Conservation (phyloP, 2,888 invertebrate genomes). For the Cosmia pyralina region DNA sequence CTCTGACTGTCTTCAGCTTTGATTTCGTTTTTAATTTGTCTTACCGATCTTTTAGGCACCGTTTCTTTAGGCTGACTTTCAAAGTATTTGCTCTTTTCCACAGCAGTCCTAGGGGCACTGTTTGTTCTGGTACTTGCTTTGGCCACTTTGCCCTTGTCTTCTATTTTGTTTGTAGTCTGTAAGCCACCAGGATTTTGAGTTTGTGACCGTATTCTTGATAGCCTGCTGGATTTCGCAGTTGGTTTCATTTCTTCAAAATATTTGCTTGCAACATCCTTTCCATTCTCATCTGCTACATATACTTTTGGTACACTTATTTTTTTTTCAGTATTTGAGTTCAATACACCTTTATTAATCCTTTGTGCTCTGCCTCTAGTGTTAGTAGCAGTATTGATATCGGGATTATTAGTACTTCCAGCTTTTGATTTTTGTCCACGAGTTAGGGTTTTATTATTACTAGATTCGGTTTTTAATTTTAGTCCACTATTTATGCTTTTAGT, state of each 20-base stretch:
- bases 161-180: slow-evolving; percentile 27
- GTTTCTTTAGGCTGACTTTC: slow-evolving; percentile 62
- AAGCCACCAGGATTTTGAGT: slow-evolving; percentile 64
- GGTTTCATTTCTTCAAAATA: slow-evolving; percentile 73
- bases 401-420: slow-evolving; percentile 15
- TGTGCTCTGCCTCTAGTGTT: slow-evolving; percentile 41
- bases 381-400: slow-evolving; percentile 33
- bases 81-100: slow-evolving; percentile 83
- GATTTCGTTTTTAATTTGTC: slow-evolving; percentile 70
- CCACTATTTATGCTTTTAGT: slow-evolving; percentile 28
- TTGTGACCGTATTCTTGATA: slow-evolving; percentile 69
- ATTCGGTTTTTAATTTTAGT: slow-evolving; percentile 37
- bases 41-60: slow-evolving; percentile 64
- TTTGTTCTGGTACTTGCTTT: slow-evolving; percentile 74
- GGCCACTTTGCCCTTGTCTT: slow-evolving; percentile 44
- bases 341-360: slow-evolving; percentile 52
- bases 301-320: slow-evolving; percentile 72
- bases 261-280: slow-evolving; percentile 73
- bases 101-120: slow-evolving; percentile 75
- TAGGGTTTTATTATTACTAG: slow-evolving; percentile 24
- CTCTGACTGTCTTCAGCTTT: slow-evolving; percentile 70
- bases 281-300: slow-evolving; percentile 71
- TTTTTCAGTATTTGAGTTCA: slow-evolving; percentile 24
- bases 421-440: slow-evolving; percentile 35
- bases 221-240: slow-evolving; percentile 35